These are phyloP conservation scores for Malthinus flaveolus DNA, from an alignment of 2,888 invertebrate species.

Conservation along the genomic window DNA sequence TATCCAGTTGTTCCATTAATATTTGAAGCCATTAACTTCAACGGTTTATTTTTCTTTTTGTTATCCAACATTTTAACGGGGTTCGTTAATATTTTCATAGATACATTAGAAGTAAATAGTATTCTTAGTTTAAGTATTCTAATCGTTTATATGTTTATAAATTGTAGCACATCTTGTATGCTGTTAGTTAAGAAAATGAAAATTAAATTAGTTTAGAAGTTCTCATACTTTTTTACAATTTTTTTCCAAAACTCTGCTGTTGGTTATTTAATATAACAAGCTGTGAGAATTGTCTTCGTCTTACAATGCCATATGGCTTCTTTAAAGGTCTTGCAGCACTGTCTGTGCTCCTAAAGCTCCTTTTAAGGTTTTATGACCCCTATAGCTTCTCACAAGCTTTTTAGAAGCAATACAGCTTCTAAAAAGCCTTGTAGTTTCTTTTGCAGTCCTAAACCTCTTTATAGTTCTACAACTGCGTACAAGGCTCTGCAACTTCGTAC, in stretches of 20 bases:
- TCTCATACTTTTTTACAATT: background rate
- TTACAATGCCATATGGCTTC: no score
- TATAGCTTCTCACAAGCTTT: no score
- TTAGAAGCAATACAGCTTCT: no score
- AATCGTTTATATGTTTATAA: constrained; percentile 61
- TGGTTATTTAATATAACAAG: no score
- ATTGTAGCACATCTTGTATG: constrained; percentile 49
- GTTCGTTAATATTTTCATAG: constrained; percentile 71
- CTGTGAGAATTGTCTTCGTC: no score
- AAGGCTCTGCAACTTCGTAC: no score
- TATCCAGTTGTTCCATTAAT: constrained; percentile 58
- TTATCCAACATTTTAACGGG: constrained; percentile 85
- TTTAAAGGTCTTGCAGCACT: no score
- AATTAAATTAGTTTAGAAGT: constrained; percentile 49
- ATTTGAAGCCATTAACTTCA: constrained; percentile 74
- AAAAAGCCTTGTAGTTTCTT: no score
- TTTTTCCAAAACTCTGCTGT: background rate
- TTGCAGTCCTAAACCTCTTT: no score
- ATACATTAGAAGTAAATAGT: constrained; percentile 61
- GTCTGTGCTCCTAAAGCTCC: no score
- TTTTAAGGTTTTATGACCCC: no score
- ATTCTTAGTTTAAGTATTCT: constrained; percentile 59
- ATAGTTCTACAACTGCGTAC: no score
- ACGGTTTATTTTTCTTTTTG: constrained; percentile 84
- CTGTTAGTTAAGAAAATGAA: constrained; percentile 56